Evolutionary conservation across 2,113 vertebrate species (phyloP), one percentile per base, ranked within the genome.

Genomic region (Notarius quadriscutis): DNA sequence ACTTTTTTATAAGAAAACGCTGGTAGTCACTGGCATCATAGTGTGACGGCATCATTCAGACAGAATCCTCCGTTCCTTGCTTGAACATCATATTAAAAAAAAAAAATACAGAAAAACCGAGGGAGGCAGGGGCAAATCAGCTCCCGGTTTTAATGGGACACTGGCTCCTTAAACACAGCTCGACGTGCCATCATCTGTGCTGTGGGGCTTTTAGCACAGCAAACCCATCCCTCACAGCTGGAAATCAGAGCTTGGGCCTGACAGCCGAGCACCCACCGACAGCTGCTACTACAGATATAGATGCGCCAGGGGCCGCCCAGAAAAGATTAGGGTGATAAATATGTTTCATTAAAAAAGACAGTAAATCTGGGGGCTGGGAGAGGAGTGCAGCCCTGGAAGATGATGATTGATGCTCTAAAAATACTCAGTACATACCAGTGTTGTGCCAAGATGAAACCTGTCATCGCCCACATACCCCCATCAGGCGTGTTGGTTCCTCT

Each of bases 341-440:
- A 80, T 85, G 83, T 92, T 93, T 93, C 89, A 93, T 93, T 94
- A 92, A 90, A 88, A 92, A 84, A 92, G 84, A 91, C 90, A 87
- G 87, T 92, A 91, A 92, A 93, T 93, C 91, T 93, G 91, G 83
- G 88, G 89, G 88, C 90, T 78, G 87, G 30, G 86, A 92, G 62
- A 65, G 86, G 87, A 86, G 88, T 90, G 79, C 91, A 86, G 86
- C 89, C 65, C 88, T 81, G 89, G 91, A 90, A 91, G 88, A 60
- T 82, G 87, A 87, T 91, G 93, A 93, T 81, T 88, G 88, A 93
- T 86, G 91, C 90, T 77, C 55, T 15, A 89, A 92, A 94, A 91
- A 93, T 90, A 91, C 86, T 77, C 65, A 71, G 57, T 63, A 63
- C 78, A 65, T 87, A 80, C 20, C 48, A 86, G 84, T 84, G 81